Conservation (phyloP, 2,797 vertebrate species). For the Momotus momota region DNA sequence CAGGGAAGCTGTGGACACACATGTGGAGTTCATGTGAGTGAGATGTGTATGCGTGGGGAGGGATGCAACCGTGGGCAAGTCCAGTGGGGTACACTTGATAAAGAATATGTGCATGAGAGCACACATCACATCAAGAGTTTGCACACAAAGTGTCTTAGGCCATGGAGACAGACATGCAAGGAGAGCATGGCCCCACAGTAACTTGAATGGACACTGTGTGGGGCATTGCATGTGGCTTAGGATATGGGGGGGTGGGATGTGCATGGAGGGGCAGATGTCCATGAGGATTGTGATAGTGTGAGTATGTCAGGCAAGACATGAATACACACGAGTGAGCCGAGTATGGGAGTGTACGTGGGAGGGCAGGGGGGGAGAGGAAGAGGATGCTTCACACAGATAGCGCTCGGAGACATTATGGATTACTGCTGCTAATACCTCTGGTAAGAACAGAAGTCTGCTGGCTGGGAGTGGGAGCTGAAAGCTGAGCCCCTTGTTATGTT, state of each 20-base stretch:
- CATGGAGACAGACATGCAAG: not conserved
- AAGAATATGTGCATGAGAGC: not conserved
- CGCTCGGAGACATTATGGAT: slow-evolving; percentile 56
- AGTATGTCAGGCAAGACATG: not conserved
- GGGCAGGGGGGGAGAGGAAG: slow-evolving; percentile 11
- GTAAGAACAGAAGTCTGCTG: slow-evolving; percentile 79
- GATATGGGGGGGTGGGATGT: not conserved
- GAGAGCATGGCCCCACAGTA: not conserved
- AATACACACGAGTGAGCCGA: not conserved
- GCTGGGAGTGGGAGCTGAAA: slow-evolving; percentile 77
- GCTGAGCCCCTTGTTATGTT: slow-evolving; percentile 80
- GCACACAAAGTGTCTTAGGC: not conserved
- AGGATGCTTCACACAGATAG: slow-evolving; percentile 52
- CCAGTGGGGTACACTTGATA: accelerated
- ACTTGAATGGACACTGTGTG: not conserved
- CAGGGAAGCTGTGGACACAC: not conserved
- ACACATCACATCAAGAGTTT: accelerated
- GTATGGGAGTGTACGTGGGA: not conserved
- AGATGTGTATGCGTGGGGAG: not conserved
- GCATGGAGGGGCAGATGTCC: accelerated
- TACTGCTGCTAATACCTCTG: slow-evolving; percentile 74
- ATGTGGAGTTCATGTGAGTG: not conserved
- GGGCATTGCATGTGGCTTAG: not conserved
- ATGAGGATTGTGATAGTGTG: not conserved
- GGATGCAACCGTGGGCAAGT: not conserved